phyloP scores from a whole-genome alignment of 2,888 invertebrate species.

The Trichacis sp. region DNA sequence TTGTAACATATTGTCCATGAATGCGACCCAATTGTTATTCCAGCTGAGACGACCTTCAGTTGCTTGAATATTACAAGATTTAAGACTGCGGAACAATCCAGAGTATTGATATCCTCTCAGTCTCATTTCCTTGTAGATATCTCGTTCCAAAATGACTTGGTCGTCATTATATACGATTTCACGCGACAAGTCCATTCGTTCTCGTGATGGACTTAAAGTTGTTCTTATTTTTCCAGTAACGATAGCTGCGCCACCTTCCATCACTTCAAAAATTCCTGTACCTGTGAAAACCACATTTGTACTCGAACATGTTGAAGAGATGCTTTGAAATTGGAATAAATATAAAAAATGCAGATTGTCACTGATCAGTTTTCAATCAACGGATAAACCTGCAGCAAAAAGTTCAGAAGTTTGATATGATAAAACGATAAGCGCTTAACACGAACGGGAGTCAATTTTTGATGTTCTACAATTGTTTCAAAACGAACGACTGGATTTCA shows the following conservation, averaged over 20 bases:
- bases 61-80: slow-evolving; percentile 68
- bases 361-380: no score
- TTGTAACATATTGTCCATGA: slow-evolving; percentile 79
- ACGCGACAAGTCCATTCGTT: slow-evolving; percentile 52
- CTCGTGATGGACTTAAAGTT: slow-evolving; percentile 68
- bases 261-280: slow-evolving; percentile 71
- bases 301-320: no score
- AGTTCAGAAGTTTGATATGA: no score
- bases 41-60: slow-evolving; percentile 69
- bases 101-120: slow-evolving; percentile 72
- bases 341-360: no score
- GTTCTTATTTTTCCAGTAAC: slow-evolving; percentile 78
- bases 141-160: slow-evolving; percentile 57
- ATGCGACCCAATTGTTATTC: slow-evolving; percentile 77
- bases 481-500: no score
- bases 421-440: no score
- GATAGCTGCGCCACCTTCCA: slow-evolving; percentile 78
- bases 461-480: no score
- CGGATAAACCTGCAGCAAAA: no score
- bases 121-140: slow-evolving; percentile 69
- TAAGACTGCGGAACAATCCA: slow-evolving; percentile 71
- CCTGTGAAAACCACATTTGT: slow-evolving; percentile 71
- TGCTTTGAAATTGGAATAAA: no score
- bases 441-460: no score
- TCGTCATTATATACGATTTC: slow-evolving; percentile 46